These are phyloP conservation scores for Conus ventricosus DNA, from an alignment of 1,140 invertebrate genomes.

Conservation along the genomic window DNA sequence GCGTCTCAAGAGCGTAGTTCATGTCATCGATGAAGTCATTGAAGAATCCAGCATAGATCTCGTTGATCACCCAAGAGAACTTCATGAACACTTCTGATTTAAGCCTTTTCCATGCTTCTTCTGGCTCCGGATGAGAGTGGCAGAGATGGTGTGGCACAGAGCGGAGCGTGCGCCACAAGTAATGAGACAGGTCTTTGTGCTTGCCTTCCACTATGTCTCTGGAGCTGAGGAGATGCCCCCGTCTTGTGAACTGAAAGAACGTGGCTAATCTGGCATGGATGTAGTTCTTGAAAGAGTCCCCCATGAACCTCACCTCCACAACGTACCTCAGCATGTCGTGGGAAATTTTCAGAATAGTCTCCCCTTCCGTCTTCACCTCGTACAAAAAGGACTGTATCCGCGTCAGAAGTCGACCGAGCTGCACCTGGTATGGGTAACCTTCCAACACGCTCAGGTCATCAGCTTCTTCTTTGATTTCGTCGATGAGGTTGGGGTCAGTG, in stretches of 20 bases:
- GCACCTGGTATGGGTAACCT: conserved; percentile 49
- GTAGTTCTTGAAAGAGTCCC: conserved; percentile 30
- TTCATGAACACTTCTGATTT: conserved; percentile 51
- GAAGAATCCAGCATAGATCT: conserved; percentile 49
- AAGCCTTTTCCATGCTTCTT: conserved; percentile 36
- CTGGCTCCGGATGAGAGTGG: conserved; percentile 35
- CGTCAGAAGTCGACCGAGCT: conserved; percentile 40
- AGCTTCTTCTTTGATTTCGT: conserved; percentile 44
- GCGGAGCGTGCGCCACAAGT: conserved; percentile 47
- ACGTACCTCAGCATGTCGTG: conserved; percentile 24
- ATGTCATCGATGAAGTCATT: conserved; percentile 49
- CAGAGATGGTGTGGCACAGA: conserved; percentile 52
- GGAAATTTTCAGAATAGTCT: conserved; percentile 40
- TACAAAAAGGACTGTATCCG: conserved; percentile 39
- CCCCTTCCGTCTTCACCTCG: conserved; percentile 47
- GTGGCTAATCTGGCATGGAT: conserved; percentile 48
- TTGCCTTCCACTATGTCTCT: conserved; percentile 43
- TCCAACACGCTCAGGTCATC: conserved; percentile 46
- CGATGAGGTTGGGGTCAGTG: conserved; percentile 39
- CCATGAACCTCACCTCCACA: conserved; percentile 40
- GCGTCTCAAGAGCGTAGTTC: conserved; percentile 37
- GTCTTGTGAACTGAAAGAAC: conserved; percentile 47
- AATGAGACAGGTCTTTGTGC: conserved; percentile 35
- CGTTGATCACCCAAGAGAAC: conserved; percentile 51
- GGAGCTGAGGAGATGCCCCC: conserved; percentile 43